phyloP scores from a whole-genome alignment of 64 coral and sea anemone species.

The Montipora foliosa region DNA sequence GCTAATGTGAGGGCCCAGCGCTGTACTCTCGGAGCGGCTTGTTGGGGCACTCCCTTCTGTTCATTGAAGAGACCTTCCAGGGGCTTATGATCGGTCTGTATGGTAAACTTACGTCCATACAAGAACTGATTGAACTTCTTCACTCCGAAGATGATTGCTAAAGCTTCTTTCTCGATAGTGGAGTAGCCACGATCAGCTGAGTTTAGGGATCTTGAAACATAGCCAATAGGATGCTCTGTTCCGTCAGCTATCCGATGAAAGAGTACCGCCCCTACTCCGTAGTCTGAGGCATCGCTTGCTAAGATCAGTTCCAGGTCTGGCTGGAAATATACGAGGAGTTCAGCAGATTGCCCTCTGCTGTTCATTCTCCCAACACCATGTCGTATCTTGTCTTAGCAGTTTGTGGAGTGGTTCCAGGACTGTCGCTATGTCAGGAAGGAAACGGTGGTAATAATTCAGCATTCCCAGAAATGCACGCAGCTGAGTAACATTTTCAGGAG shows the following conservation, averaged over 20 bases:
- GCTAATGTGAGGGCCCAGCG: slow-evolving; percentile 50
- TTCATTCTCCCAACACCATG: slow-evolving; percentile 23
- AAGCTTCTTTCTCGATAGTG: slow-evolving; percentile 48
- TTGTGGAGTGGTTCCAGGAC: slow-evolving; percentile 55
- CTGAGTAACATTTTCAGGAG: slow-evolving; percentile 27
- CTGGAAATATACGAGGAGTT: slow-evolving; percentile 44
- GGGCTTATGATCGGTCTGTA: slow-evolving; percentile 23
- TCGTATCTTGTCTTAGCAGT: slow-evolving; percentile 39
- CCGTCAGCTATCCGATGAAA: slow-evolving; percentile 27
- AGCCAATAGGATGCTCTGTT: slow-evolving; percentile 60
- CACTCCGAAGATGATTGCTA: slow-evolving; percentile 31
- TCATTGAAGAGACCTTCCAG: slow-evolving; percentile 8
- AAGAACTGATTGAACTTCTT: slow-evolving; percentile 40
- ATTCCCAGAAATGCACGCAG: slow-evolving; percentile 61
- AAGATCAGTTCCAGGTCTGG: slow-evolving; percentile 28
- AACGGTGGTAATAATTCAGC: slow-evolving; percentile 67
- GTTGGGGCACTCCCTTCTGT: slow-evolving; percentile 28
- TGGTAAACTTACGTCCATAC: slow-evolving; percentile 19
- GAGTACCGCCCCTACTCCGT: slow-evolving; percentile 27
- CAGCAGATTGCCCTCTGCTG: slow-evolving; percentile 36
- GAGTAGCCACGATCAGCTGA: background rate
- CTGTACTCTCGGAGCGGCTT: slow-evolving; percentile 42
- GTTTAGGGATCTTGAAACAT: slow-evolving; percentile 33
- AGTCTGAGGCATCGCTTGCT: slow-evolving; percentile 37
- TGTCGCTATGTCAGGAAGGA: slow-evolving; percentile 46